phyloP scores from a whole-genome alignment of 2,888 invertebrate genomes.

The Dryomyza anilis region DNA sequence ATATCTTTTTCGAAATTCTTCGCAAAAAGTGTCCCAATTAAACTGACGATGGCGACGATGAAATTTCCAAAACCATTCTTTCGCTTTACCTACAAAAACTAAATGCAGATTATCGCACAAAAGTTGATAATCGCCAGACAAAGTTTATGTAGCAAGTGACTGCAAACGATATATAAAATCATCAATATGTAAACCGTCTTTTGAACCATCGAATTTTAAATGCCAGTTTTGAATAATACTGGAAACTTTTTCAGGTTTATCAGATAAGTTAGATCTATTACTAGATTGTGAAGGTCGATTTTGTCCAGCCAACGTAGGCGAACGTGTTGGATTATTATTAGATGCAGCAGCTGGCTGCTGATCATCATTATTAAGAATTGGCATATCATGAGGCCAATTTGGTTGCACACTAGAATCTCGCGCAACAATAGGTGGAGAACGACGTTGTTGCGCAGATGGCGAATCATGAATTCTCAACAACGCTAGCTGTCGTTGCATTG shows the following conservation, averaged over 20 bases:
- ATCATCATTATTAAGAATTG: not conserved
- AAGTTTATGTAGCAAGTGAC: conserved; percentile 1
- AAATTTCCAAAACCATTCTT: conserved; percentile 4
- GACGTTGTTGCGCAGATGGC: too few relatives aligned
- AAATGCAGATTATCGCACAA: conserved; percentile 14
- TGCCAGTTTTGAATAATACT: conserved; percentile 14
- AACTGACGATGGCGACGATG: not conserved
- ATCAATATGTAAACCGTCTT: conserved; percentile 9
- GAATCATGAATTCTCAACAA: not conserved
- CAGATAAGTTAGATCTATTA: not conserved
- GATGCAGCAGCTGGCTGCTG: not conserved
- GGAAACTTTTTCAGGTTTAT: conserved; percentile 10
- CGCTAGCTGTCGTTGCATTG: not conserved
- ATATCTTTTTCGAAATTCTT: not conserved
- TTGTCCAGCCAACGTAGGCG: too few relatives aligned
- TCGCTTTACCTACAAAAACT: conserved; percentile 13
- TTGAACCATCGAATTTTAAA: conserved; percentile 13
- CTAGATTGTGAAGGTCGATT: not conserved
- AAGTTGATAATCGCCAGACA: not conserved
- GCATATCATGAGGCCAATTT: not conserved
- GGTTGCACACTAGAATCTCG: not conserved
- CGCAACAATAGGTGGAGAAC: not conserved
- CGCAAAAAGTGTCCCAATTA: too few relatives aligned
- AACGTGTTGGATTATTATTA: not conserved
- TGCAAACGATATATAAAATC: conserved; percentile 11